Percentiles rank a stretch among this genome's conserved stretches.
Evolutionary conservation across 2,888 invertebrate genomes (phyloP).

Genomic region (Drosophila suboccidentalis): DNA sequence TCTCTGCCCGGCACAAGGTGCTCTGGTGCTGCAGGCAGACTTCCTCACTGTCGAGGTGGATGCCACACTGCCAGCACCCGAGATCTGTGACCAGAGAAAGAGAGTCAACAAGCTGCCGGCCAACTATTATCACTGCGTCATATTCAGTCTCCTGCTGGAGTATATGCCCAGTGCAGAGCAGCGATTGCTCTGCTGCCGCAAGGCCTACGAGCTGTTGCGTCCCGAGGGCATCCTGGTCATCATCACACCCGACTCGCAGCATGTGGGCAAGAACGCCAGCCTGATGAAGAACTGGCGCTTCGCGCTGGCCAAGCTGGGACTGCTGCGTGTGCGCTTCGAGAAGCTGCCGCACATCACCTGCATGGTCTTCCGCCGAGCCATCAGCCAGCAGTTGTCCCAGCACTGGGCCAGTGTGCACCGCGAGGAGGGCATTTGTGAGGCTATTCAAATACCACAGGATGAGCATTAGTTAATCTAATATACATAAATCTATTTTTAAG

Average conservation of each 20-base stretch:
- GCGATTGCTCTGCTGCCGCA: slow-evolving; percentile 91
- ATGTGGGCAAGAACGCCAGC: slow-evolving; percentile 93
- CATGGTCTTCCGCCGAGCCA: slow-evolving; percentile 93
- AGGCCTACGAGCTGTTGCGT: slow-evolving; percentile 91
- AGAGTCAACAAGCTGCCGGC: slow-evolving; percentile 86
- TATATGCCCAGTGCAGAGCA: slow-evolving; percentile 93
- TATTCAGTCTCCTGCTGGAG: slow-evolving; percentile 95
- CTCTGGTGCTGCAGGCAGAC: slow-evolving; percentile 90
- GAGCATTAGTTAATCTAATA: too few relatives aligned
- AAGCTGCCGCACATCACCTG: slow-evolving; percentile 95
- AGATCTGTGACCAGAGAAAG: slow-evolving; percentile 72
- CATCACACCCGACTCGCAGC: slow-evolving; percentile 96
- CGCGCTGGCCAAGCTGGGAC: slow-evolving; percentile 91
- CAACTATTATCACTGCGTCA: slow-evolving; percentile 90
- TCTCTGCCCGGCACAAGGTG: slow-evolving; percentile 89
- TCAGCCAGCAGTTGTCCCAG: slow-evolving; percentile 87
- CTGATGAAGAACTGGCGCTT: slow-evolving; percentile 95
- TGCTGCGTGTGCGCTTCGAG: slow-evolving; percentile 93
- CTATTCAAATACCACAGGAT: slow-evolving; percentile 93
- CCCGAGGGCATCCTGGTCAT: slow-evolving; percentile 92
- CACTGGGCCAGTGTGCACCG: slow-evolving; percentile 89
- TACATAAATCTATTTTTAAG: slow-evolving; percentile 6
- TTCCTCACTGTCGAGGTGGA: slow-evolving; percentile 88
- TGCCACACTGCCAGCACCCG: slow-evolving; percentile 23
- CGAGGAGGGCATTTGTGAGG: slow-evolving; percentile 87